Evolutionary conservation across 1,140 invertebrate species (phyloP), one percentile per base, ranked within the genome.

Genomic region (Galleria mellonella): DNA sequence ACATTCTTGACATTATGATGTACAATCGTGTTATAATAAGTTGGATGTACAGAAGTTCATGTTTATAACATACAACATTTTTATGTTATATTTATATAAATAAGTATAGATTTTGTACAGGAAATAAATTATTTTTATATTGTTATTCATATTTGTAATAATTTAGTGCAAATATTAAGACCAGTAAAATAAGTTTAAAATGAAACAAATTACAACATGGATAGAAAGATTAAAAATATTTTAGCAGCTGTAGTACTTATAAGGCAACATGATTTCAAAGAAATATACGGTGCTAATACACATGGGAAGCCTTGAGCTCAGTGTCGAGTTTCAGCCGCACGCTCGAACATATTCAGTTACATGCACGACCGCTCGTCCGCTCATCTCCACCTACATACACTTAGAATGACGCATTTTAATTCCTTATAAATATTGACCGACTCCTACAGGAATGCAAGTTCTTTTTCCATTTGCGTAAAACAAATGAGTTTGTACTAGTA

Each of bases 301-400:
- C 59, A 79, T 76, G 65, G 64, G 73, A 73, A 83, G 66, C 79
- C 79, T 83, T 83, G 75, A 75, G 62, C 59, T 32, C 41, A 42
- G 62, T 72, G 56, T 83, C 67, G 59, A 43, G 55, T 83, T 55
- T 41, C 70, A 42, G 51, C 57, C 53, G 44, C 42, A 29, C 4
- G 57, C 62, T 55, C 58, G 61, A 63, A 23, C 17, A 23, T 23
- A 62, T 78, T 72, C 47, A 64, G 74, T 83, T 79, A 74, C 78
- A 66, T 54, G 69, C 51, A 49, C 66, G 69, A 67, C 72, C 67
- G 65, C 72, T 64, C 65, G 17, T 6, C 17, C 17, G 17, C 70
- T 66, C 66, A 70, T 76, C 65, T 70, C 55, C 32, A 37, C 17
- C 51, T 51, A 51, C 53, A 45, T 46, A 50, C 58, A 52, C 45